Evolutionary conservation across 2,113 vertebrate genomes (phyloP), one percentile per base, ranked within the genome.

Genomic region (Maccullochella peelii): DNA sequence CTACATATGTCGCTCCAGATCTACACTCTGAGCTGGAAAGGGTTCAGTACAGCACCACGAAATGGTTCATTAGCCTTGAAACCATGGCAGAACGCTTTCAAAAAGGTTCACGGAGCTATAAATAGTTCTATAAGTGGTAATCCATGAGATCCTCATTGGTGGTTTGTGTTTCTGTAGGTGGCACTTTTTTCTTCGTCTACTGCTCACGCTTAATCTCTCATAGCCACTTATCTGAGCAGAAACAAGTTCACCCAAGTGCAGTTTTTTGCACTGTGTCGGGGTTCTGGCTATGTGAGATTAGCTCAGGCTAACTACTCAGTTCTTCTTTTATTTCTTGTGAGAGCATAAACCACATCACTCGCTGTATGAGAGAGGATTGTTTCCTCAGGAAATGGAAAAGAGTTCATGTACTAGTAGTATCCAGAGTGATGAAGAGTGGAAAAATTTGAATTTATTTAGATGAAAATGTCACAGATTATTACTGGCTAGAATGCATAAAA

Each of bases 1-100:
- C 77, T 80, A 87, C 82, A 65, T 79, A 4, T 83, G 87, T 86
- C 85, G 59, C 75, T 84, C 79, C 59, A 7, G 52, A 87, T 80
- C 67, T 62, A 27, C 65, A 77, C 83, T 58, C 70, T 21, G 55
- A 71, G 73, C 58, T 12, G 40, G 38, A 21, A 15, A 70, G 50
- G 38, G 68, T 77, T 86, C 80, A 50, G 33, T 47, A 9, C 9
- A 16, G 63, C 55, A 7, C 67, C 52, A 1, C 76, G 6, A 62
- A 77, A 80, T 8, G 76, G 42, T 65, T 73, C 1, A 23, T 77
- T 70, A 52, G 87, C 78, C 27, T 68, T 36, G n/a, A 54, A 79
- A 20, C 50, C 1, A 12, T 4, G 30, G 79, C 59, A 27, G 30
- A 33, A 0, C 2, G 69, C 66, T 63, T 57, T 68, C n/a, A 75